Evolutionary conservation across 2,888 invertebrate species (phyloP).

Genomic region (Horisme vitalbata): DNA sequence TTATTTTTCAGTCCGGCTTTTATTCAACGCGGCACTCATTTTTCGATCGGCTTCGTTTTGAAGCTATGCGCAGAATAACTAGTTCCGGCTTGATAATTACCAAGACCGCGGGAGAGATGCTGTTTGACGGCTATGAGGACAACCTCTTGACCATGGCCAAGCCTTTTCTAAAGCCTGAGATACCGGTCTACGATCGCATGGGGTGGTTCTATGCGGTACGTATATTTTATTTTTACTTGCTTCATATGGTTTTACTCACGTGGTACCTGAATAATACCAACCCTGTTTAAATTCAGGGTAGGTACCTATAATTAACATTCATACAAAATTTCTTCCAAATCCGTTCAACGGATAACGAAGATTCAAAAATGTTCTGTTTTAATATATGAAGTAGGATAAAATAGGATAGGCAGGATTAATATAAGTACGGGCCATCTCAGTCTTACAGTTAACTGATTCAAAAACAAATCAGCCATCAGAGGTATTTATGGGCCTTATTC

Average conservation of each 20-base stretch:
- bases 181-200: constrained; percentile 90
- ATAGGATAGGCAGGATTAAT: too few relatives aligned
- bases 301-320: too few relatives aligned
- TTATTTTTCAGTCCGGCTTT: constrained; percentile 78
- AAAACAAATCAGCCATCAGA: too few relatives aligned
- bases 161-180: constrained; percentile 79
- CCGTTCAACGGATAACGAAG: too few relatives aligned
- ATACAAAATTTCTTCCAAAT: too few relatives aligned
- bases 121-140: constrained; percentile 92
- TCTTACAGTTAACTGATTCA: too few relatives aligned
- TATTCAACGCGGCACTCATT: constrained; percentile 66
- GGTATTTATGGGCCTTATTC: too few relatives aligned
- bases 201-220: constrained; percentile 89
- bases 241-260: too few relatives aligned
- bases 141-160: constrained; percentile 85
- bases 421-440: too few relatives aligned
- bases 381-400: too few relatives aligned
- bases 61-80: neutral
- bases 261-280: neutral
- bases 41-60: neutral
- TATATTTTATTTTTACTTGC: neutral
- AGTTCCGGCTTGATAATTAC: constrained; percentile 71
- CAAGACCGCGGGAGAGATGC: constrained; percentile 86
- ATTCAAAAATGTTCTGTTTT: too few relatives aligned
- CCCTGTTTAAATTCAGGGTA: too few relatives aligned